Conservation (phyloP, 2,113 vertebrate species). For the Ophiodon elongatus region DNA sequence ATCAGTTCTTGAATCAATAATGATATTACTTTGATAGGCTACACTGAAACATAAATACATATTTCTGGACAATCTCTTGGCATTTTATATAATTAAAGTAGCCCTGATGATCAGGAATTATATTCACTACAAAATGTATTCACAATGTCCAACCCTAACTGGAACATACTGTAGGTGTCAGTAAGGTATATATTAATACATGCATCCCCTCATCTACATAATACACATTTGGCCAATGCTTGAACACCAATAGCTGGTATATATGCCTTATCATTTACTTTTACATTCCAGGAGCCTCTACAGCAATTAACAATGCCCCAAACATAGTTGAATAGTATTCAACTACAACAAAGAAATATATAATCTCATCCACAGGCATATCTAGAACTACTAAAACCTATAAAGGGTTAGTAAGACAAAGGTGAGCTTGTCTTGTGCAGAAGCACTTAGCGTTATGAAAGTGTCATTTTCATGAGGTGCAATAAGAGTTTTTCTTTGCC, state of each 20-base stretch:
- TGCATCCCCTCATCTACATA: neutral
- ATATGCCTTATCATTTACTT: neutral
- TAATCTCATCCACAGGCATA: neutral
- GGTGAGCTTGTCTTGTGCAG: neutral
- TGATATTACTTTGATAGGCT: neutral
- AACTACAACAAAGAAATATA: neutral
- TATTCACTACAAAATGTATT: neutral
- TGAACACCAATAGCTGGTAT: neutral
- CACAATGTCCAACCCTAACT: neutral
- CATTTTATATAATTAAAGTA: neutral
- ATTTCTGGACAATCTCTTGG: neutral
- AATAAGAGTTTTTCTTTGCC: neutral
- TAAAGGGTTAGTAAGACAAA: neutral
- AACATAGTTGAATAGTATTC: too few species aligned
- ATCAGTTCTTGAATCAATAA: neutral
- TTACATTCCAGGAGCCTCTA: neutral
- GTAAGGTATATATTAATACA: neutral
- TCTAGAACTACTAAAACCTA: neutral
- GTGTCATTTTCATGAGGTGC: neutral
- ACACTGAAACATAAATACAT: neutral
- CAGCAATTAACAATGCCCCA: neutral
- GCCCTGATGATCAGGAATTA: neutral
- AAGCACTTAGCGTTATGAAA: neutral
- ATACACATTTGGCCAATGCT: neutral
- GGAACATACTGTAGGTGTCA: neutral